Percentiles rank a stretch among this genome's conserved stretches.
Evolutionary conservation across 2,113 vertebrate genomes (phyloP).

Genomic region (Phyllostomus hastatus): DNA sequence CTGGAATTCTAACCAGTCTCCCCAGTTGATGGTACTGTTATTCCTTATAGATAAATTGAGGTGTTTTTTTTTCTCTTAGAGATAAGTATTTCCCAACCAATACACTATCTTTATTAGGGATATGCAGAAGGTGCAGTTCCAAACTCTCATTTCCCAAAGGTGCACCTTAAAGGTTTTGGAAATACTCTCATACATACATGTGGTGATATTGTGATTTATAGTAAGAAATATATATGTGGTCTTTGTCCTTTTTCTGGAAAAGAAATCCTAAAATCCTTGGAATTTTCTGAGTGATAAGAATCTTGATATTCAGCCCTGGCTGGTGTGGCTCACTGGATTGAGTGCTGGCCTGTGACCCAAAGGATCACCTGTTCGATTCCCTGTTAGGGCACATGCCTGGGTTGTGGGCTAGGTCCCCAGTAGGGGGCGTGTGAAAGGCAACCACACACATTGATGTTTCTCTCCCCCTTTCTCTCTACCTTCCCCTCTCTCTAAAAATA

Average conservation of each 20-base stretch:
- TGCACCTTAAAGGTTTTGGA: background rate
- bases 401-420: too few relatives aligned
- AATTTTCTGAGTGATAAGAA: background rate
- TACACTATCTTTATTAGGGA: background rate
- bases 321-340: too few relatives aligned
- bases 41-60: background rate
- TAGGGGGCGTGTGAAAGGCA: too few relatives aligned
- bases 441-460: too few relatives aligned
- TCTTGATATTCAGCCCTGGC: background rate
- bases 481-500: too few relatives aligned
- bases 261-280: background rate
- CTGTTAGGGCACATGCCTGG: too few relatives aligned
- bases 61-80: background rate
- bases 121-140: background rate
- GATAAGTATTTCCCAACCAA: background rate
- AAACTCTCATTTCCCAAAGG: background rate
- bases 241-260: background rate
- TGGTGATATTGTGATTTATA: background rate
- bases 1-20: background rate
- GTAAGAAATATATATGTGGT: background rate
- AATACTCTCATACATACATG: background rate
- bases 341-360: too few relatives aligned
- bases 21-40: background rate
- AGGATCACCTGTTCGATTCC: too few relatives aligned
- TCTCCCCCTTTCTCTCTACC: too few relatives aligned